These are phyloP conservation scores for Caenorhabditis tropicalis DNA, from an alignment of 1,140 invertebrate genomes.

Conservation along the genomic window DNA sequence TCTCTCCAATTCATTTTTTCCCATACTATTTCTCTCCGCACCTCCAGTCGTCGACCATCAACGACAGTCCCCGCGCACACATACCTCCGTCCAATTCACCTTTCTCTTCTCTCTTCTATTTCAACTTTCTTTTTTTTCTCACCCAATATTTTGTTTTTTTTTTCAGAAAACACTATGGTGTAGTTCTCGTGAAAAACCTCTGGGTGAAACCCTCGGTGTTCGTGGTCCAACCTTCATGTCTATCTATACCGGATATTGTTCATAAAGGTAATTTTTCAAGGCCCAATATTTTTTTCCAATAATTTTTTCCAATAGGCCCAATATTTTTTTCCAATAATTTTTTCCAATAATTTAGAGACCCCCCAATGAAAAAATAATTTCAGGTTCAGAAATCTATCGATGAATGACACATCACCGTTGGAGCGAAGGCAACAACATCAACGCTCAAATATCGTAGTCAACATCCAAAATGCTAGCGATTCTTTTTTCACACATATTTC, in stretches of 20 bases:
- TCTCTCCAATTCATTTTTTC: neutral
- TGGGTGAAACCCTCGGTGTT: conserved; percentile 3
- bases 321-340: no score
- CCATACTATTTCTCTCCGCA: neutral
- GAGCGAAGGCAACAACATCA: neutral
- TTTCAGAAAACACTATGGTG: conserved; percentile 19
- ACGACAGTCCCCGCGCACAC: neutral
- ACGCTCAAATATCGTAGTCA: neutral
- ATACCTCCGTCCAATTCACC: conserved; percentile 21
- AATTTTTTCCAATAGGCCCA: no score
- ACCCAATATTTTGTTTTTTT: no score
- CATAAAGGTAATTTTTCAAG: neutral
- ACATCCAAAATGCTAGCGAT: conserved; percentile 1
- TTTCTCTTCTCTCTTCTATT: conserved; percentile 6
- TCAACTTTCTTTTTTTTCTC: conserved; percentile 10
- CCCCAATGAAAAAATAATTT: no score
- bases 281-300: no score
- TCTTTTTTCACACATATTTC: conserved; percentile 24
- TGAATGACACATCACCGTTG: no score
- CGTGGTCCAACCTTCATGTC: neutral
- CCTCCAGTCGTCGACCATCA: neutral
- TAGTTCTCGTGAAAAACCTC: neutral
- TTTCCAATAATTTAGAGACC: no score
- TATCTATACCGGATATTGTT: neutral
- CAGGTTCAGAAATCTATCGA: no score